These are phyloP conservation scores for Malthinus flaveolus DNA, from an alignment of 2,888 invertebrate species.

Conservation along the genomic window DNA sequence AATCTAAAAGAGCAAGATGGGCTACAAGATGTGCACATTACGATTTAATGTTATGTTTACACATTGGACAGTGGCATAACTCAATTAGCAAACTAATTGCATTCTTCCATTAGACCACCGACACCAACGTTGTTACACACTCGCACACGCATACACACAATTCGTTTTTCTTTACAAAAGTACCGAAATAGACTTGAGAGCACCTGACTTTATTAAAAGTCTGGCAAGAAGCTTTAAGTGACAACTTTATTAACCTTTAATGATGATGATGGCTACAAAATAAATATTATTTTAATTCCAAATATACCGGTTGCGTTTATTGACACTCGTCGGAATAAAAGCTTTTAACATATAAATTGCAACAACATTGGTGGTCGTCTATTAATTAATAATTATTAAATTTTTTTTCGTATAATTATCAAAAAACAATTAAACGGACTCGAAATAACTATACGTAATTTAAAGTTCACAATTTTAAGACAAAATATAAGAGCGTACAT, in stretches of 20 bases:
- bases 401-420: not conserved
- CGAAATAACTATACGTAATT: not conserved
- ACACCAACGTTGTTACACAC: not conserved
- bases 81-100: constrained; percentile 25
- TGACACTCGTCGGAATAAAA: constrained; percentile 1
- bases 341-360: constrained; percentile 5
- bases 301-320: not conserved
- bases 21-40: constrained; percentile 1
- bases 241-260: too few relatives aligned
- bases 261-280: too few relatives aligned
- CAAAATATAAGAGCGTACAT: not conserved
- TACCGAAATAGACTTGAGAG: not conserved
- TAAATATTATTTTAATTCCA: not conserved
- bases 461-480: not conserved
- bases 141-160: not conserved
- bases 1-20: constrained; percentile 12
- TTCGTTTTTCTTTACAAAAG: not conserved
- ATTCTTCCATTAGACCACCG: constrained; percentile 22
- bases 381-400: not conserved
- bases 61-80: constrained; percentile 22
- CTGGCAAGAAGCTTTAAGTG: not conserved
- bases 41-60: constrained; percentile 20
- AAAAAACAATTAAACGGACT: not conserved
- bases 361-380: constrained; percentile 1
- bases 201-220: not conserved